A percentile compares a stretch with the other conserved stretches of the same genome.
These are phyloP conservation scores for Epicauta chinensis DNA, from an alignment of 1,140 invertebrate genomes.

Conservation along the genomic window DNA sequence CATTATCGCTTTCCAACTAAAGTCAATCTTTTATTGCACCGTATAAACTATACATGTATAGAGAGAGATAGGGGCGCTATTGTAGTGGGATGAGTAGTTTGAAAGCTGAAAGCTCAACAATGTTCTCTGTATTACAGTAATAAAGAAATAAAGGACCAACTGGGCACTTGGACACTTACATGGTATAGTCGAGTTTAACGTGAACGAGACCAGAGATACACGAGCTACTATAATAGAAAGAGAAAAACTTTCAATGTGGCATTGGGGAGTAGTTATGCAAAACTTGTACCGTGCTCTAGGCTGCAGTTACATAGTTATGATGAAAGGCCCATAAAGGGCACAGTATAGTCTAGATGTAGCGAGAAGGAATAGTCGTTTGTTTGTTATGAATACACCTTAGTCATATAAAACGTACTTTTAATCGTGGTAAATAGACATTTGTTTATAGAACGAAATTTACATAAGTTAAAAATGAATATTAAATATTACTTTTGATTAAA, in stretches of 20 bases:
- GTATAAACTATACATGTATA: too few species aligned
- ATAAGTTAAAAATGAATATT: too few species aligned
- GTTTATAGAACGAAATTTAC: too few species aligned
- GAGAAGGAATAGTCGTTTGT: too few species aligned
- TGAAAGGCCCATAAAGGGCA: constrained; percentile 32
- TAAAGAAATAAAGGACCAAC: constrained; percentile 30
- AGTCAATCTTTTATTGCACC: too few species aligned
- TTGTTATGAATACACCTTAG: too few species aligned
- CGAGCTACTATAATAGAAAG: constrained; percentile 9
- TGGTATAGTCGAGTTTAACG: constrained; percentile 1
- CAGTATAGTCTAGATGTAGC: constrained; percentile 17
- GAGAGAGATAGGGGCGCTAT: too few species aligned
- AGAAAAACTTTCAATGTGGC: constrained; percentile 24
- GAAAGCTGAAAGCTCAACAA: constrained; percentile 17
- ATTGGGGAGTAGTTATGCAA: constrained; percentile 33
- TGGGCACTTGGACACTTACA: not conserved
- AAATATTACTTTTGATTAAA: too few species aligned
- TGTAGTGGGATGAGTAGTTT: too few species aligned
- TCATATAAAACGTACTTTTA: too few species aligned
- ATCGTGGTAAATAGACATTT: too few species aligned
- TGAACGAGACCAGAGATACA: constrained; percentile 22
- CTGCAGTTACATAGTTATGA: constrained; percentile 32
- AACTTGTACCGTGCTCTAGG: constrained; percentile 25
- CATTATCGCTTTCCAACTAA: too few species aligned
- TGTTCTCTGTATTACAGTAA: constrained; percentile 23